Base-by-base conservation (phyloP, 1,140 invertebrate species). In the Akabosia matsudoensis region DNA sequence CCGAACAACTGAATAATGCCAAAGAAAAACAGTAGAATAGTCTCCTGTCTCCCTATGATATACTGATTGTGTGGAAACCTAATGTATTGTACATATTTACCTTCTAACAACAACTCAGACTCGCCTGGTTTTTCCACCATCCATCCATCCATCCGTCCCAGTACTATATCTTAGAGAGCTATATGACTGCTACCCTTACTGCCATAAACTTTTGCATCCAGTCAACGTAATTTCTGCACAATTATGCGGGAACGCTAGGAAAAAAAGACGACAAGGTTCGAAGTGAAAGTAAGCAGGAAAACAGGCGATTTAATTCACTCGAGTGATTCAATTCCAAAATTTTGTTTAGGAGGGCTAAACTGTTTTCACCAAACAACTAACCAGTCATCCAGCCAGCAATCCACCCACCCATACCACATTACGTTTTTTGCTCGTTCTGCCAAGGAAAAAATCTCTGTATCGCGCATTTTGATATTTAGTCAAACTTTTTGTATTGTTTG, bases 251-350 rank as follows among this genome's bases (percentile, higher is more conserved):
- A 45, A 18, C 18, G 37, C 18, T 45, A 45, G 37, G 37, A 45
- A 7, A 45, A 45, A 45, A 45, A 30, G 31, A 31, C 28, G 28
- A 31, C 61, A 67, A 67, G 61, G 28, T 30, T 67, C 61, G 30
- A 67, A 30, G 61, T 67, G 61, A 67, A 67, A 67, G 61, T 67
- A 67, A 28, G 30, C 24, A 67, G 28, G 61, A 67, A 67, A 67
- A 67, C 61, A 67, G 61, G 24, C 61, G 61, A 67, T 67, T 67
- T 67, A 30, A 61, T 30, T 67, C 61, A 67, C 61, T 67, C 31
- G 61, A 67, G 61, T 67, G 61, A 67, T 31, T 67, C 61, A 67
- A 67, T 67, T 22, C 26, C 24, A 67, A 67, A 67, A 67, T 30
- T 30, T 67, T 67, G 61, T 67, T 67, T 67, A 67, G 28, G 26